Base-by-base conservation (phyloP, 2,113 vertebrate genomes). In the Ondatra zibethicus region DNA sequence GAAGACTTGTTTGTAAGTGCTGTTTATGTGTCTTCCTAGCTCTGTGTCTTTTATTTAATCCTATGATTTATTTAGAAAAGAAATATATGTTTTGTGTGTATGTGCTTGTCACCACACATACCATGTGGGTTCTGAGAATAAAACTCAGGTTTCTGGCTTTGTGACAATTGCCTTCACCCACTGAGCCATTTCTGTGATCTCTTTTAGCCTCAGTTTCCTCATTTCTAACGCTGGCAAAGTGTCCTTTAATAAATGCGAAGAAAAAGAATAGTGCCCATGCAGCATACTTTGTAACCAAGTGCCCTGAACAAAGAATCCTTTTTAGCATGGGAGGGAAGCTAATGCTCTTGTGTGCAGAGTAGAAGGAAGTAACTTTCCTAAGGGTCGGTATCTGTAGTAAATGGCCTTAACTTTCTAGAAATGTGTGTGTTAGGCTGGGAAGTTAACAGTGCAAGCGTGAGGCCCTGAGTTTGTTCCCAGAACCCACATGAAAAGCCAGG, bases 341-440 rank as follows among this genome's bases (percentile, higher is more conserved):
- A 4, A 33, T 42, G 47, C 21, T 85, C 93, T 58, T 84, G 39
- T 72, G 73, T 61, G 91, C 7, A 19, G 52, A 91, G 7, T 39
- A 45, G 65, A 36, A 77, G 70, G 31, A 58, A 63, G 29, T 6
- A 25, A 16, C 66, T 25, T 86, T 17, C n/a, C 11, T 63, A 25
- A 85, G 66, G 55, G 39, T 36, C 19, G 47, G 55, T 52, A 81
- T 75, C 91, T 87, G 50, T 8, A 88, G 36, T 50, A 91, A 89
- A 61, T 85, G 17, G 73, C 86, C 63, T 91, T 92, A 76, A 47
- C 68, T 85, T 47, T 84, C 61, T 87, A 88, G 75, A 85, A 84
- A 81, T 85, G 33, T 61, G 61, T 9, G 76, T 50, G 75, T 39
- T 93, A 45, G 33, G 85, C 61, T 86, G 63, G 25, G 63, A 21